Percentiles rank a stretch among this genome's conserved stretches.
phyloP scores from a whole-genome alignment of 2,888 invertebrate species.

The Heliconius ethilla region DNA sequence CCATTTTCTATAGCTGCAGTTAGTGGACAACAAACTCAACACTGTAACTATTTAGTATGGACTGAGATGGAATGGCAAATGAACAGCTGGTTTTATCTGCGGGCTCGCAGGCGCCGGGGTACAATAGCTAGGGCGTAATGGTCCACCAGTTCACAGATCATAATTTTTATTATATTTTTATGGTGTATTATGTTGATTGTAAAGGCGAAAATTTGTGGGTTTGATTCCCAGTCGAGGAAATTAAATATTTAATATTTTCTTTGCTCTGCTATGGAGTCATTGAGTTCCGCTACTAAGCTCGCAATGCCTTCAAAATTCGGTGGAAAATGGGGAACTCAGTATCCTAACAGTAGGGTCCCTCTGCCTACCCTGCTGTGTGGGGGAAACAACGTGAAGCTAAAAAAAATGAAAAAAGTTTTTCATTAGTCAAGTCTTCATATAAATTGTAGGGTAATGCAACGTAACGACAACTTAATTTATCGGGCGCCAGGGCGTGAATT shows the following conservation, averaged over 20 bases:
- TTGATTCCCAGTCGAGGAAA: too few species aligned
- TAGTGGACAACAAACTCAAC: not conserved
- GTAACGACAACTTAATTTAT: not conserved
- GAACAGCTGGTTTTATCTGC: conserved; percentile 25
- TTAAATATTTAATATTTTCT: too few species aligned
- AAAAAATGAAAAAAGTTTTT: too few species aligned
- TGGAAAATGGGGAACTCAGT: too few species aligned
- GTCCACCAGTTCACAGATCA: not conserved
- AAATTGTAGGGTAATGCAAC: not conserved
- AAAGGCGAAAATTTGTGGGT: accelerated
- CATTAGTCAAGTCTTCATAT: not conserved
- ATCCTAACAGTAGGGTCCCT: too few species aligned
- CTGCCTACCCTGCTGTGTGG: too few species aligned
- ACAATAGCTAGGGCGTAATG: conserved; percentile 13
- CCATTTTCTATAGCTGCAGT: not conserved
- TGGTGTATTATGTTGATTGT: too few species aligned
- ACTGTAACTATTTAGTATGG: conserved; percentile 3
- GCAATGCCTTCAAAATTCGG: too few species aligned
- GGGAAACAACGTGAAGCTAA: too few species aligned
- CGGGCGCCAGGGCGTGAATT: not conserved
- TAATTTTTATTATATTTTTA: too few species aligned
- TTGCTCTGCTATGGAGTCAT: too few species aligned
- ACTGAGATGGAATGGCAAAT: conserved; percentile 23
- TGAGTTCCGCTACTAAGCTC: accelerated
- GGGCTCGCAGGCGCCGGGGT: conserved; percentile 10